Conservation (phyloP, 1,140 invertebrate species). For the Euwallacea similis region DNA sequence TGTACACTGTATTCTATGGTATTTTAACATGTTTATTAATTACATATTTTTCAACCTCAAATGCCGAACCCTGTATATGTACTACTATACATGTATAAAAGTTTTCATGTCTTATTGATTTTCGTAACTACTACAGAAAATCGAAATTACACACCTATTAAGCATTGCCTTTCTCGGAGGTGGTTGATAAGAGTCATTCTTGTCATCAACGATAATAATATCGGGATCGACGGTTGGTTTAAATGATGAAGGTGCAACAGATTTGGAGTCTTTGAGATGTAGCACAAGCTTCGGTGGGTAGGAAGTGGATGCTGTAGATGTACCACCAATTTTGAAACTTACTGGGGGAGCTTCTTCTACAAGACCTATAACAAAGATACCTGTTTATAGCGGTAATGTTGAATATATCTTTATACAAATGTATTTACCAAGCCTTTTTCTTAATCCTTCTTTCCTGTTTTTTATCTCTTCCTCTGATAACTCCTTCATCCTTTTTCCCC, state of each 20-base stretch:
- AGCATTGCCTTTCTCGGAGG: background rate
- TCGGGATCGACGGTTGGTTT: constrained; percentile 50
- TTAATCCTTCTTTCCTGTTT: constrained; percentile 59
- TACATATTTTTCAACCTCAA: background rate
- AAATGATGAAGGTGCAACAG: constrained; percentile 44
- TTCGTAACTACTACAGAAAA: background rate
- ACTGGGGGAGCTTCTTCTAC: constrained; percentile 49
- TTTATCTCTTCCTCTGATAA: constrained; percentile 69
- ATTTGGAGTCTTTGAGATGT: constrained; percentile 25
- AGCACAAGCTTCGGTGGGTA: constrained; percentile 14
- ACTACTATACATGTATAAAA: too few species aligned
- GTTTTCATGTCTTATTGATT: too few species aligned
- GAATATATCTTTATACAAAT: too few species aligned
- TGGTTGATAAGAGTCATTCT: constrained; percentile 43
- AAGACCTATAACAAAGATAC: constrained; percentile 38
- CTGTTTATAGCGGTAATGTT: background rate
- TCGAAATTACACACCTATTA: too few species aligned
- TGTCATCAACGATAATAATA: constrained; percentile 50
- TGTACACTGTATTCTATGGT: too few species aligned
- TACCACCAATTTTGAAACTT: constrained; percentile 48
- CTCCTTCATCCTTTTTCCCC: constrained; percentile 78
- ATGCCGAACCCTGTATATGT: background rate
- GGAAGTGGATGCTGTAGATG: constrained; percentile 15
- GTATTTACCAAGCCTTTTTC: constrained; percentile 47
- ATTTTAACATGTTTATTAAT: too few species aligned